Base-by-base conservation (phyloP, 2,888 invertebrate genomes). In the Diaphora mendica region DNA sequence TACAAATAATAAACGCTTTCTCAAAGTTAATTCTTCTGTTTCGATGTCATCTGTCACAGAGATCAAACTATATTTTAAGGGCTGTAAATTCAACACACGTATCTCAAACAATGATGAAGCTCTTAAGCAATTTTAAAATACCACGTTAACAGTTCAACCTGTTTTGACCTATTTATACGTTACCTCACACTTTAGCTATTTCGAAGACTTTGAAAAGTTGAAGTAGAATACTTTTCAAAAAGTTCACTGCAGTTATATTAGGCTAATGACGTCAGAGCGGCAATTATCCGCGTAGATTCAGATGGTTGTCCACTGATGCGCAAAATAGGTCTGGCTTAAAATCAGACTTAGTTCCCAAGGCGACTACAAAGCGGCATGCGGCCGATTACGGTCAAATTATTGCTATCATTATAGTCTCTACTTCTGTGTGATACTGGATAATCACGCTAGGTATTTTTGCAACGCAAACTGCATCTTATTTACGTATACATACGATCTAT, bases 301-400 rank as follows among this genome's bases (percentile, higher is more conserved):
- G 91, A 89, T 92, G 91, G 91, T 91, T 90, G 91, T 91, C 90
- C 92, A 91, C 87, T 92, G 94, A 92, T 91, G 92, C 92, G 91
- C 91, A 92, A 92, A 94, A 94, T 92, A 91, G 92, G 90, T 86
- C 88, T 79, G 87, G 94, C 91, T 93, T 95, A 93, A 95, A 95
- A 94, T 93, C 91, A 89, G 87, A 90, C 90, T 89, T 86, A 85
- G 89, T 89, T 94, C 95, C 95, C 95, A 92, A 93, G 94, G 93
- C 93, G 92, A 88, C 91, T 91, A 92, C 93, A 93, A 92, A 94
- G 90, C 92, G 92, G 90, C 90, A 88, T 91, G 92, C 89, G 90
- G 91, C 90, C 94, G 92, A 94, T 94, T 95, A 95, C 92, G 92
- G 92, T 91, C 93, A 92, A 95, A 95, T 95, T 95, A 95, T 95